Conservation (phyloP, 1,140 invertebrate genomes). For the Andrena cerasifolii region DNA sequence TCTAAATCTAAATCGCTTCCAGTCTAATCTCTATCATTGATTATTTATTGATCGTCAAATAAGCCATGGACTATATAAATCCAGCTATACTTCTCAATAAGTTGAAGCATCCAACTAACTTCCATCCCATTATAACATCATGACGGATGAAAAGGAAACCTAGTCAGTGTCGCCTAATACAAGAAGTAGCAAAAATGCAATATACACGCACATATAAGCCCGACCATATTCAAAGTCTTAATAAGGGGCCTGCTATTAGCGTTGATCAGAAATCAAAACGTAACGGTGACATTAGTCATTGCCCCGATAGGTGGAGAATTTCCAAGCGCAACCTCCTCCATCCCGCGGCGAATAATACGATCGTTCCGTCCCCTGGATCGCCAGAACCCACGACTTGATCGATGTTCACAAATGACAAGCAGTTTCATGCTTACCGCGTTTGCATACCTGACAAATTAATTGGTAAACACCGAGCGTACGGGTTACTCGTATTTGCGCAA, state of each 20-base stretch:
- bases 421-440: constrained; percentile 55
- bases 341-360: constrained; percentile 24
- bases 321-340: not conserved
- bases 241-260: not conserved
- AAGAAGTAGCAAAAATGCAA: no score
- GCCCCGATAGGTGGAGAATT: not conserved
- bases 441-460: constrained; percentile 63
- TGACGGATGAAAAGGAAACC: no score
- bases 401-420: constrained; percentile 59
- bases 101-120: no score
- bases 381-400: constrained; percentile 47
- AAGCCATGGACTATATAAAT: no score
- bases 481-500: constrained; percentile 63
- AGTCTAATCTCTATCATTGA: no score
- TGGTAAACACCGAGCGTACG: constrained; percentile 55
- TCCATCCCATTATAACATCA: no score
- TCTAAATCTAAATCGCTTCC: no score
- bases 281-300: not conserved
- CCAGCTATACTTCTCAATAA: no score
- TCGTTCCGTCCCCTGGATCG: constrained; percentile 6
- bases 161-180: no score
- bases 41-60: no score
- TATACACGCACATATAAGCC: no score
- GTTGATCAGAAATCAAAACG: constrained; percentile 26
- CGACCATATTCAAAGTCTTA: not conserved